phyloP scores from a whole-genome alignment of 2,888 invertebrate genomes.

The Ecliptopera silaceata region DNA sequence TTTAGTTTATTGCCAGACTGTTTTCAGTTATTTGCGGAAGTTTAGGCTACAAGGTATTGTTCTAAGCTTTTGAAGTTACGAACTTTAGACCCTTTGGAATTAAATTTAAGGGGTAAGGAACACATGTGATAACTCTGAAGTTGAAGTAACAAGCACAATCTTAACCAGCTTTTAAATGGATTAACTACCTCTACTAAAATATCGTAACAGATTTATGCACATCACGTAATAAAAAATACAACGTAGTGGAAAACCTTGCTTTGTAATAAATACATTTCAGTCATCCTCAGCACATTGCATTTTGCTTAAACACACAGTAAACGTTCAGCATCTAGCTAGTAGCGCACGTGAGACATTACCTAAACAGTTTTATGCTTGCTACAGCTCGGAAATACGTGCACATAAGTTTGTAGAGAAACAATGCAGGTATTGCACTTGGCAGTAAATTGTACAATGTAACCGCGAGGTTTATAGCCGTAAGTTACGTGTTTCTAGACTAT shows the following conservation, averaged over 20 bases:
- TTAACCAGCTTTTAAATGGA: too few relatives aligned
- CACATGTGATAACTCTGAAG: too few relatives aligned
- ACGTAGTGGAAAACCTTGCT: background rate
- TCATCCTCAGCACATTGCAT: background rate
- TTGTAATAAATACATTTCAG: background rate
- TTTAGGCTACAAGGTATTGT: too few relatives aligned
- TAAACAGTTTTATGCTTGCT: conserved; percentile 33
- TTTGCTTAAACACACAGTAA: conserved; percentile 3
- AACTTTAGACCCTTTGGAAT: too few relatives aligned
- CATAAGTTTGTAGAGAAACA: conserved; percentile 52
- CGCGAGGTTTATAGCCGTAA: conserved; percentile 60
- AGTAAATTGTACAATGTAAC: conserved; percentile 38
- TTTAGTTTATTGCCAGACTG: background rate
- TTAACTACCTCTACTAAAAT: too few relatives aligned
- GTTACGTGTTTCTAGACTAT: conserved; percentile 52
- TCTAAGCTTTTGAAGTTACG: too few relatives aligned
- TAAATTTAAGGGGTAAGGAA: too few relatives aligned
- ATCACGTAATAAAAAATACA: background rate
- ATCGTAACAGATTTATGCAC: background rate
- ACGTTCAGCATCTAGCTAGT: conserved; percentile 9
- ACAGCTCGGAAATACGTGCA: conserved; percentile 34
- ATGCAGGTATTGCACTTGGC: conserved; percentile 52
- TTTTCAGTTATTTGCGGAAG: background rate
- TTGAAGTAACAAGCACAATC: too few relatives aligned
- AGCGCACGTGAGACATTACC: conserved; percentile 31